phyloP scores from a whole-genome alignment of 2,888 invertebrate species.

The Perizoma flavofasciatum region DNA sequence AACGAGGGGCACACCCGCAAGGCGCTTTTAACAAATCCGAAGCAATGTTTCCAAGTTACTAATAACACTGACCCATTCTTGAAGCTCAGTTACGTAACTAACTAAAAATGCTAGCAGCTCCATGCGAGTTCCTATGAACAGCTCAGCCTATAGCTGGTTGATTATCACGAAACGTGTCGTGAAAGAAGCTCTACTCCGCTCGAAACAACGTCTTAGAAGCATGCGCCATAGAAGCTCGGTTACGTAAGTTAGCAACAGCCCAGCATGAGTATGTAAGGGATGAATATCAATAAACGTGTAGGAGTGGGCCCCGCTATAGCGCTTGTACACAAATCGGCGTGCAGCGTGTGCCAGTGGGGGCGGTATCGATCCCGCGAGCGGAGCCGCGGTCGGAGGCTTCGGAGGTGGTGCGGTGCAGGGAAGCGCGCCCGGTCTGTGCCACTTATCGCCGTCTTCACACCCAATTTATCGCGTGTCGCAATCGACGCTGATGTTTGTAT shows the following conservation, averaged over 20 bases:
- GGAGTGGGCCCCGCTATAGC: constrained; percentile 32
- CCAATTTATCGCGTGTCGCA: constrained; percentile 77
- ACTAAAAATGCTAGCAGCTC: constrained; percentile 8
- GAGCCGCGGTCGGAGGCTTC: constrained; percentile 35
- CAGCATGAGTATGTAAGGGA: constrained; percentile 35
- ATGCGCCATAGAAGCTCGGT: constrained; percentile 28
- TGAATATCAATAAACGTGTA: constrained; percentile 49
- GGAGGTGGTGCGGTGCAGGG: constrained; percentile 44
- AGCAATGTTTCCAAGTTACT: background rate
- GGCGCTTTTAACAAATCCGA: constrained; percentile 3
- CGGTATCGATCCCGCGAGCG: constrained; percentile 54
- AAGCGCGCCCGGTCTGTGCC: constrained; percentile 57
- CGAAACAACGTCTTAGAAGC: constrained; percentile 19
- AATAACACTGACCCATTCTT: constrained; percentile 1
- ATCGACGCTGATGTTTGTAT: constrained; percentile 63
- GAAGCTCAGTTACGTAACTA: constrained; percentile 9
- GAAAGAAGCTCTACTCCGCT: constrained; percentile 2
- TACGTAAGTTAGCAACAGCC: constrained; percentile 29
- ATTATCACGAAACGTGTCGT: constrained; percentile 4
- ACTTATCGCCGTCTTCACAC: constrained; percentile 79
- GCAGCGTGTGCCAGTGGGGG: constrained; percentile 52
- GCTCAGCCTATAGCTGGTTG: background rate
- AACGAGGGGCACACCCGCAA: background rate
- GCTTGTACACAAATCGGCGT: constrained; percentile 58
- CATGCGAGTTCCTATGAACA: constrained; percentile 13